phyloP scores from a whole-genome alignment of 2,888 invertebrate genomes.

The Pantelozetes paolii region DNA sequence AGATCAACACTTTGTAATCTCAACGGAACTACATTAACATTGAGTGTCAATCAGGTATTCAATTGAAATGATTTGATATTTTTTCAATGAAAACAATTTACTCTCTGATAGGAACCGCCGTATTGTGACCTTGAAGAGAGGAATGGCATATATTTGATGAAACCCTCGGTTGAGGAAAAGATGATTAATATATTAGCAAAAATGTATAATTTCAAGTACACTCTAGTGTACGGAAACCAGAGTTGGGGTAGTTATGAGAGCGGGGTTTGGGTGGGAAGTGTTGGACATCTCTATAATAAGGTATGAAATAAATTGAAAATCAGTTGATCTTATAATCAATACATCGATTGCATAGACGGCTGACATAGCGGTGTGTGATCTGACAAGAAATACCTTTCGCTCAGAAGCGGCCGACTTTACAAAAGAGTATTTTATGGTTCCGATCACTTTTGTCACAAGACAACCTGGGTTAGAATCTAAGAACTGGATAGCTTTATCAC shows the following conservation, averaged over 20 bases:
- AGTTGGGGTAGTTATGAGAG: conserved; percentile 12
- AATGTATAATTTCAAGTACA: neutral
- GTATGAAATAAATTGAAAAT: neutral
- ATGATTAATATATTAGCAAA: neutral
- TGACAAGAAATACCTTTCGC: neutral
- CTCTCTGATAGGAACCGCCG: neutral
- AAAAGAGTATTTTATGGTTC: neutral
- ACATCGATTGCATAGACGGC: conserved; percentile 9
- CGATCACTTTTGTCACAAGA: conserved; percentile 12
- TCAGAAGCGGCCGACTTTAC: conserved; percentile 31
- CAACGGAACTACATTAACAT: neutral
- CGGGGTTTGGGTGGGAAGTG: neutral
- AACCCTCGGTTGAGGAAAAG: neutral
- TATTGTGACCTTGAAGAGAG: conserved; percentile 5
- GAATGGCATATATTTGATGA: neutral
- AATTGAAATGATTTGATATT: conserved; percentile 4
- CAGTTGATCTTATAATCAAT: neutral
- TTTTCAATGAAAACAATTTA: neutral
- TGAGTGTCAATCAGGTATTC: neutral
- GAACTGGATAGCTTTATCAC: neutral
- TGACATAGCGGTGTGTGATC: conserved; percentile 29
- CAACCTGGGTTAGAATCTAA: neutral
- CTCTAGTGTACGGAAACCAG: neutral
- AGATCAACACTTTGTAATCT: conserved; percentile 3
- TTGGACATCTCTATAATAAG: conserved; percentile 9